A percentile compares a stretch with the other conserved stretches of the same genome.
Conservation (phyloP, 1,140 invertebrate species). For the Cylas formicarius region DNA sequence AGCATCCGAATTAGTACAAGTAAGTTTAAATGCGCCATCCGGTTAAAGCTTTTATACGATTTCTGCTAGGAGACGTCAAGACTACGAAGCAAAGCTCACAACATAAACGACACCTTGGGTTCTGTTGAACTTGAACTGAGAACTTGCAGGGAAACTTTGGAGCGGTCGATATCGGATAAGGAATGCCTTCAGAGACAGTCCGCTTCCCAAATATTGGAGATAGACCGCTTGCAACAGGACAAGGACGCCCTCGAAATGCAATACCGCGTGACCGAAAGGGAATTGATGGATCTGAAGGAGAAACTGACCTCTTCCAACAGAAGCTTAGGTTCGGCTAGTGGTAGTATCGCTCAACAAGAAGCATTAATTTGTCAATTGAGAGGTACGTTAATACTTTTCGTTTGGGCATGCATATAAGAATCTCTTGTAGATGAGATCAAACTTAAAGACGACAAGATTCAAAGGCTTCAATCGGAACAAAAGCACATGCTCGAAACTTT, state of each 20-base stretch:
- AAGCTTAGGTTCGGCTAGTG: constrained; percentile 56
- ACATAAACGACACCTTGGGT: constrained; percentile 54
- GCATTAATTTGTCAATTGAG: constrained; percentile 57
- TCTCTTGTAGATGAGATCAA: constrained; percentile 56
- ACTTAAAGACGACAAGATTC: constrained; percentile 59
- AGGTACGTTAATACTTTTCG: constrained; percentile 48
- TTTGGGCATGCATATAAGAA: neutral
- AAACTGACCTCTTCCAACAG: constrained; percentile 55
- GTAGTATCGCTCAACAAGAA: constrained; percentile 61
- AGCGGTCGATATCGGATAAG: constrained; percentile 55
- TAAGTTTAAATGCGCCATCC: constrained; percentile 31
- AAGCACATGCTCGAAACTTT: constrained; percentile 58
- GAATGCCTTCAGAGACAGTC: constrained; percentile 63
- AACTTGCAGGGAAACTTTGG: constrained; percentile 56
- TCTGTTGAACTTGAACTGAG: constrained; percentile 58
- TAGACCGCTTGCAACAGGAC: constrained; percentile 61
- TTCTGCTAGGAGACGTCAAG: constrained; percentile 45
- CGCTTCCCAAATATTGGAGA: constrained; percentile 51
- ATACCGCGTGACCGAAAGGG: constrained; percentile 55
- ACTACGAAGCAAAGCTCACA: constrained; percentile 46
- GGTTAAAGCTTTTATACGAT: neutral
- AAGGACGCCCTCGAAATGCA: constrained; percentile 61
- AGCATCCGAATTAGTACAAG: constrained; percentile 64
- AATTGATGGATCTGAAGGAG: constrained; percentile 57
- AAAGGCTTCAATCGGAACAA: constrained; percentile 56